phyloP scores from a whole-genome alignment of 2,113 vertebrate genomes.

The Gasterosteus nipponicus region DNA sequence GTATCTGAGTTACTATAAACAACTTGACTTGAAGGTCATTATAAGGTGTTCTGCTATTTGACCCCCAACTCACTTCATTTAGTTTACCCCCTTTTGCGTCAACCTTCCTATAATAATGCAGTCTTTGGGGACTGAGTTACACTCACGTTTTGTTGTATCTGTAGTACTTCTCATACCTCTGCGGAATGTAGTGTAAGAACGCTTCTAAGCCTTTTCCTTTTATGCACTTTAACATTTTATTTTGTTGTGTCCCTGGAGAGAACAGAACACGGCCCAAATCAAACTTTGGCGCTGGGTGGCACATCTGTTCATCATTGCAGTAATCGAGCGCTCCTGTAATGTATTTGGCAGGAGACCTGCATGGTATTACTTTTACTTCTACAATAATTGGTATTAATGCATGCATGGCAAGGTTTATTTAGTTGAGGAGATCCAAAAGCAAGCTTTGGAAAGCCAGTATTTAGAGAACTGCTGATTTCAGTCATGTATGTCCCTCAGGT shows the following conservation, averaged over 20 bases:
- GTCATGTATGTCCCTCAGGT: neutral
- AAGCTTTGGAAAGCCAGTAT: neutral
- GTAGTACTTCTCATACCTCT: constrained; percentile 23
- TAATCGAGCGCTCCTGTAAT: constrained; percentile 64
- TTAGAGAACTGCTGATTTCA: constrained; percentile 16
- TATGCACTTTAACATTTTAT: constrained; percentile 45
- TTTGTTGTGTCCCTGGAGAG: constrained; percentile 59
- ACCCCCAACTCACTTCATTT: constrained; percentile 48
- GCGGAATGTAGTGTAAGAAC: constrained; percentile 40
- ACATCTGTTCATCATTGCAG: constrained; percentile 77
- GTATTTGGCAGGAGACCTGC: constrained; percentile 62
- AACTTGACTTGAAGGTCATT: constrained; percentile 35
- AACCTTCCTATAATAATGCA: constrained; percentile 22
- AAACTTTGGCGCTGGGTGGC: constrained; percentile 54
- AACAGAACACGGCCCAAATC: constrained; percentile 54
- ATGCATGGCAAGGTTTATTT: constrained; percentile 48
- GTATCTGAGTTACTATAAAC: constrained; percentile 13
- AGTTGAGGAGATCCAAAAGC: constrained; percentile 32
- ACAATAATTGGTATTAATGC: constrained; percentile 71
- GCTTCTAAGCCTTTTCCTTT: constrained; percentile 30
- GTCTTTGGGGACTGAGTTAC: constrained; percentile 10
- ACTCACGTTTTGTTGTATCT: constrained; percentile 21
- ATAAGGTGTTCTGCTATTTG: constrained; percentile 50
- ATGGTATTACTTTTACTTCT: constrained; percentile 61
- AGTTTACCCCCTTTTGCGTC: constrained; percentile 14